Evolutionary conservation across 1,140 invertebrate genomes (phyloP), one percentile per base, ranked within the genome.

Genomic region (Helicoverpa armigera): DNA sequence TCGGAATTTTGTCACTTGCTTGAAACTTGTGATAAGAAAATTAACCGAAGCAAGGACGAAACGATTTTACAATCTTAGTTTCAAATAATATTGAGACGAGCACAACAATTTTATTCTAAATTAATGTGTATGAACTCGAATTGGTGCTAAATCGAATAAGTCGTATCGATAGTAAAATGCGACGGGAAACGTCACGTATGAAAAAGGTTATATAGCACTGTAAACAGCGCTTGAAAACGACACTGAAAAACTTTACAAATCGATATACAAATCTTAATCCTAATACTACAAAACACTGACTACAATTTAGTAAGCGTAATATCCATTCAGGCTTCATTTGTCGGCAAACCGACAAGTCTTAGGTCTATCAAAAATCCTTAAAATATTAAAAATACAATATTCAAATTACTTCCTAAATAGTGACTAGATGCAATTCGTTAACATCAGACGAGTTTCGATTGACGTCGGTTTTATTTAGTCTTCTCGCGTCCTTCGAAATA

Each of bases 231-330:
- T 51, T 60, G 35, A 70, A 53, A 54, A 29, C 4, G 5, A 69
- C 67, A 53, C n/a, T 31, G 69, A 70, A 72, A 70, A 78, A 53
- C 5, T 67, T 67, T 76, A 63, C 58, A 63, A 74, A 58, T 43
- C 9, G 53, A 58, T 56, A 43, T 58, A 61, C 56, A 56, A 67
- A 53, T n/a, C 23, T 78, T 67, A 78, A 67, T 7, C 56, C 72
- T 75, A 76, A 31, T 11, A 18, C 75, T 54, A 78, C 63, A 48
- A 43, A 82, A 88, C 78, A 89, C 70, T 82, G 76, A 87, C 85
- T 88, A 88, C 84, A 80, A 87, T 88, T 88, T 91, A 92, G 81
- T 91, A 90, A 91, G 89, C 90, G 91, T 92, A 92, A 86, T 87
- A 82, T 87, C 85, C 87, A 84, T 86, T 92, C 90, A 92, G 91